Evolutionary conservation across 2,797 vertebrate species (phyloP), one percentile per base, ranked within the genome.

Genomic region (Ctenopoma multispine): DNA sequence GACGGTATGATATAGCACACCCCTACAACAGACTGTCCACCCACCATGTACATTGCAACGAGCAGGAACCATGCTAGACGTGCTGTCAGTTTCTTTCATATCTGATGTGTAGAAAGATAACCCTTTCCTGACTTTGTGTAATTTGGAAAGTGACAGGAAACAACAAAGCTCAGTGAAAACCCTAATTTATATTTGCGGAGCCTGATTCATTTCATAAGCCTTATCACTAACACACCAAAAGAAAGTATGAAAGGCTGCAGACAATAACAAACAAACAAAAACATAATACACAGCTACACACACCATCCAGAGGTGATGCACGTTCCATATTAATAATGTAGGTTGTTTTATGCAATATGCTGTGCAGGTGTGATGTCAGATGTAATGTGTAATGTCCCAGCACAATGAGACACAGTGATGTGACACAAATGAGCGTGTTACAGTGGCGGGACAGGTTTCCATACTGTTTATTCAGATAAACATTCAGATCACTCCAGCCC

Each of bases 391-490:
- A 15, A 70, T 66, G 29, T 29, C 46, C 1, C 29, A 12, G 38
- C 50, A 71, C 50, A 57, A n/a, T 44, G 24, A 72, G 44, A 17
- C 69, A 64, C 36, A 67, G 47, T 17, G 23, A 56, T 67, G 65
- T 72, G 73, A 71, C 73, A 76, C 20, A 5, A 59, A 69, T 80
- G 69, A 73, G 50, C 60, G 49, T 64, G 75, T 55, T 64, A 48
- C 36, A 46, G 67, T 66, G 50, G n/a, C 61, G 65, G 34, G 75
- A 74, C 72, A 75, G 46, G 38, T 69, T 76, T 50, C 36, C 67
- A 15, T 31, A 79, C 69, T 81, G 70, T 75, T 76, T 21, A 41
- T 79, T 72, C 38, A 61, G 61, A 61, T 46, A 38, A 29, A 48
- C 21, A 69, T 68, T 60, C 63, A 69, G 29, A 83, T 80, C 51